Evolutionary conservation across 2,113 vertebrate species (phyloP), one percentile per base, ranked within the genome.

Genomic region (Nothoprocta pentlandii): DNA sequence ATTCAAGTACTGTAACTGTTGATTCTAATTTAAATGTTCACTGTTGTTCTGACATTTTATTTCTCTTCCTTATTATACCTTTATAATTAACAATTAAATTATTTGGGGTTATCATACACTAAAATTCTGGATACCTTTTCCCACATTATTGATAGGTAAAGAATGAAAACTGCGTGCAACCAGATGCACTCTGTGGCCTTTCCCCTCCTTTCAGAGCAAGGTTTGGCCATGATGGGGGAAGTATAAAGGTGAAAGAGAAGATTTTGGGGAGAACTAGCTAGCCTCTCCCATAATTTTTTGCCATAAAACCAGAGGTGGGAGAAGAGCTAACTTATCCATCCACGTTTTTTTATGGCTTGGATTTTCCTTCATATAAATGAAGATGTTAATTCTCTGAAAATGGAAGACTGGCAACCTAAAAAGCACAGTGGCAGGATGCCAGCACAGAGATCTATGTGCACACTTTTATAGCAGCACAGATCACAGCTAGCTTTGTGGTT

Each of bases 341-440:
- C 44, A 7, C 7, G n/a, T 46, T 54, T 89, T 75, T 68, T 9
- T 34, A 41, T 13, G 76, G 10, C 17, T 15, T 64, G 16, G 6
- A 16, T 4, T 84, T 64, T 46, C 34, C 28, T 49, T 32, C 10
- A 3, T 42, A 34, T 59, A 23, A 79, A 12, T 54, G 5, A 4
- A 19, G 9, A 42, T 69, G 21, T 25, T 56, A 69, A 74, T n/a
- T 10, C 12, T 9, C 44, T 36, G 66, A 70, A 81, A 23, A 20
- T 26, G 12, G 22, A 46, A 62, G 19, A 25, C 28, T 62, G 39
- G 22, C 34, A 80, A 47, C 53, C 36, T 78, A 20, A 84, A 47
- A 49, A 87, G 6, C 23, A 20, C 8, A 85, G 28, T 7, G 36
- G 12, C 19, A 66, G 11, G 0, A 0, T n/a, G 7, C 21, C 54